These are phyloP conservation scores for Hypotaenidia philippensis DNA, from an alignment of 2,797 vertebrate species.

Conservation along the genomic window DNA sequence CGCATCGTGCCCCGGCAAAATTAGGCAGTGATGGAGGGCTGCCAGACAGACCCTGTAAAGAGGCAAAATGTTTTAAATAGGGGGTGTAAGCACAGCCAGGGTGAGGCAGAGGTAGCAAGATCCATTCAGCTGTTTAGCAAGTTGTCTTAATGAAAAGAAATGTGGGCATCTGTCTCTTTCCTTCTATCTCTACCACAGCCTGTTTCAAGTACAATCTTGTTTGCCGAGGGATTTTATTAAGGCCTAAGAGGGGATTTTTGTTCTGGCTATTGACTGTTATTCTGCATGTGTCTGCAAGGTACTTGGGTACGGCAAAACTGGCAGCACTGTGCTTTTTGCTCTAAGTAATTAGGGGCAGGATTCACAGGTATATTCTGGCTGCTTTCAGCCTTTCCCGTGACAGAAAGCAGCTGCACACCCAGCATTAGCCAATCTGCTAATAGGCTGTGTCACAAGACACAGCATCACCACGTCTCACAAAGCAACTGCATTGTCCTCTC, in stretches of 20 bases:
- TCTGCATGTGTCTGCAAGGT: conserved; percentile 8
- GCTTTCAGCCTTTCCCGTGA: conserved; percentile 70
- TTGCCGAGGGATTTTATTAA: conserved; percentile 15
- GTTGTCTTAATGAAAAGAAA: conserved; percentile 1
- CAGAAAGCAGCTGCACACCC: conserved; percentile 72
- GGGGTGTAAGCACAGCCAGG: background rate
- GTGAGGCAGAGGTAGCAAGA: conserved; percentile 20
- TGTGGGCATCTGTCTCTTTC: background rate
- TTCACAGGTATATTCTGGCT: conserved; percentile 75
- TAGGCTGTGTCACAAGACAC: conserved; percentile 75
- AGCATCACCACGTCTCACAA: conserved; percentile 68
- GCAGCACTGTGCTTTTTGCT: conserved; percentile 1
- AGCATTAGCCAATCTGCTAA: conserved; percentile 73
- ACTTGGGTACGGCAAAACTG: accelerated
- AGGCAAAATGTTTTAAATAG: background rate
- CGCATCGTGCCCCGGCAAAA: background rate
- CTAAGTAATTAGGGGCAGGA: conserved; percentile 61
- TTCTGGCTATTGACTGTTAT: background rate
- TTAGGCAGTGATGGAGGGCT: background rate
- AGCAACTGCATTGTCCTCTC: conserved; percentile 66
- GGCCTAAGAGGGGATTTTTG: background rate
- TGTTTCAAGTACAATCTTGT: background rate
- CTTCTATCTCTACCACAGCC: background rate
- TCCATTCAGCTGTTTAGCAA: conserved; percentile 1
- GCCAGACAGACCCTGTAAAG: background rate